Evolutionary conservation across 35 echinoderm and acorn worm genomes (phyloP).

Genomic region (Lytechinus variegatus): DNA sequence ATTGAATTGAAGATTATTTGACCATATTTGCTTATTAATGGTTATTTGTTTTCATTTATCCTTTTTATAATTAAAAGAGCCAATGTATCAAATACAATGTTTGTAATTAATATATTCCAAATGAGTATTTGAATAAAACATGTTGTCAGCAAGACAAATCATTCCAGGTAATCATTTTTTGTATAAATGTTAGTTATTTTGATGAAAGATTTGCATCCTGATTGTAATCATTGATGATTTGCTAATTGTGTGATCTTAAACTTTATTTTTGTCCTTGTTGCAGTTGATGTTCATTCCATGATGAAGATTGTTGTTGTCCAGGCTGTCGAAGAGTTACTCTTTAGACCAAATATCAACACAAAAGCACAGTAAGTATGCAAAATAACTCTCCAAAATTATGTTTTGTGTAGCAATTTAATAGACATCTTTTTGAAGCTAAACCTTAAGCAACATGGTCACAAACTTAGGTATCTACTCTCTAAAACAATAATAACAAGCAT

Average conservation of each 20-base stretch:
- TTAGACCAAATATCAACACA: constrained; percentile 77
- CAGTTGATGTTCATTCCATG: constrained; percentile 84
- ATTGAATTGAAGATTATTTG: not conserved
- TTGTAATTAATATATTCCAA: no score
- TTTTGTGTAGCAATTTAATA: no score
- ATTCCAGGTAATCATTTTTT: not conserved
- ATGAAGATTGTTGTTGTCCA: constrained; percentile 91
- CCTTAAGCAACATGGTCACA: no score
- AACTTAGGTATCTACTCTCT: no score
- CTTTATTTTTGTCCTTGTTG: constrained; percentile 38
- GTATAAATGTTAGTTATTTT: not conserved
- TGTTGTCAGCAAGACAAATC: no score
- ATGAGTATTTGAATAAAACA: no score
- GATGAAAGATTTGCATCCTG: not conserved
- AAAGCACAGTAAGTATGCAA: constrained; percentile 92
- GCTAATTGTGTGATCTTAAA: not conserved
- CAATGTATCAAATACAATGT: no score
- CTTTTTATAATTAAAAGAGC: no score
- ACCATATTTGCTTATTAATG: not conserved
- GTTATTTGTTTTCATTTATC: not conserved
- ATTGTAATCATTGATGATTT: not conserved
- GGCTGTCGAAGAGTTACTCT: constrained; percentile 85
- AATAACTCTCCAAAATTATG: not conserved
- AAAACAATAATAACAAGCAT: no score
- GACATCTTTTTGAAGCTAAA: no score